phyloP scores from a whole-genome alignment of 2,113 vertebrate genomes.

The Gadus macrocephalus region DNA sequence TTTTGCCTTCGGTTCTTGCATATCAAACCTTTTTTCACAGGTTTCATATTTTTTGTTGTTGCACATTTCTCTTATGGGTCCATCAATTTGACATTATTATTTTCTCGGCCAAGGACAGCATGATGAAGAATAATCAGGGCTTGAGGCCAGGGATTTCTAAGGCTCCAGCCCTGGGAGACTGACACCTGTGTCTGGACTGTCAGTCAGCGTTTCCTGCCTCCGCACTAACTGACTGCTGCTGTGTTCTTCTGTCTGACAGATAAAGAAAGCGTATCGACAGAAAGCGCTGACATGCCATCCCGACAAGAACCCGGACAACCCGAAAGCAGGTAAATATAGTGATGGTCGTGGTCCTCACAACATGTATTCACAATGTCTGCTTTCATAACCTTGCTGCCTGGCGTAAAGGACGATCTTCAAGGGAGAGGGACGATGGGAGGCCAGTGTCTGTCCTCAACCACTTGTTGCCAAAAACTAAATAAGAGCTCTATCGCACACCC shows the following conservation, averaged over 20 bases:
- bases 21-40: slow-evolving; percentile 23
- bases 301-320: slow-evolving; percentile 95
- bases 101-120: slow-evolving; percentile 19
- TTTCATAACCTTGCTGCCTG: neutral
- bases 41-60: neutral
- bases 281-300: slow-evolving; percentile 93
- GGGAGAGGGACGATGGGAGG: no score
- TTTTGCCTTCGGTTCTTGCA: slow-evolving; percentile 28
- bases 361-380: neutral
- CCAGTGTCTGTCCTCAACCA: no score
- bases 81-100: slow-evolving; percentile 20
- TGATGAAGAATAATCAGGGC: slow-evolving; percentile 21
- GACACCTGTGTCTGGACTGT: slow-evolving; percentile 11
- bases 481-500: no score
- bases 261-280: slow-evolving; percentile 93
- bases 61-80: slow-evolving; percentile 23
- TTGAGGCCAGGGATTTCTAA: slow-evolving; percentile 21
- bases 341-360: neutral
- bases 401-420: no score
- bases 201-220: slow-evolving; percentile 23
- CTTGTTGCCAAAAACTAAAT: no score
- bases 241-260: slow-evolving; percentile 64
- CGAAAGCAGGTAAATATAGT: slow-evolving; percentile 81
- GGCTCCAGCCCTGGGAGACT: slow-evolving; percentile 19
- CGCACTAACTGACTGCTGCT: slow-evolving; percentile 15